Evolutionary conservation across 2,113 vertebrate genomes (phyloP).

Genomic region (Rhagologus leucostigma): DNA sequence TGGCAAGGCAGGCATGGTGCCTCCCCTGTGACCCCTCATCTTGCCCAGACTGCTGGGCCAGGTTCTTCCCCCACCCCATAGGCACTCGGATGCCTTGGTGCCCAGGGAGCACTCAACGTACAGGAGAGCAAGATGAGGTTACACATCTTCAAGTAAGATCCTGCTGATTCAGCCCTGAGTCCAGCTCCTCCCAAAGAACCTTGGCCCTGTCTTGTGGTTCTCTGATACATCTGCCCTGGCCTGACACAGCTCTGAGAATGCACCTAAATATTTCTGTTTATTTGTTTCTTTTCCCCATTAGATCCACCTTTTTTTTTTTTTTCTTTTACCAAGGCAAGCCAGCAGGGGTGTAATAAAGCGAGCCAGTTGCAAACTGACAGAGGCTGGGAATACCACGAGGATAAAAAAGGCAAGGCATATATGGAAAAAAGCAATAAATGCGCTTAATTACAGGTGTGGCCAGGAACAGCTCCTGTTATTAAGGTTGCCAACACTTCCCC

Average conservation of each 20-base stretch:
- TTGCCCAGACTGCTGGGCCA: not conserved
- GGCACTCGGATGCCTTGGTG: not conserved
- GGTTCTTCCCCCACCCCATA: not conserved
- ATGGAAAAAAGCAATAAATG: conserved; percentile 39
- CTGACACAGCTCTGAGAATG: not conserved
- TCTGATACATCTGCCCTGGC: not conserved
- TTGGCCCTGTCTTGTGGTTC: not conserved
- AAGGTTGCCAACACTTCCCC: not conserved
- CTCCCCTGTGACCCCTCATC: not conserved
- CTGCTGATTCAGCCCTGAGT: not conserved
- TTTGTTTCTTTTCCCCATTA: not conserved
- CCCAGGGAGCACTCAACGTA: not conserved
- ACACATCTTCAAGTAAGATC: not conserved
- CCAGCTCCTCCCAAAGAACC: not conserved
- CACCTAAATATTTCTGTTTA: not conserved
- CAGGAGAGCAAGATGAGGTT: not conserved
- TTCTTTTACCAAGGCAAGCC: not conserved
- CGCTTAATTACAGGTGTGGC: conserved; percentile 30
- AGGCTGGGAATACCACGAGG: not conserved
- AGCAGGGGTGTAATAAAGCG: not conserved
- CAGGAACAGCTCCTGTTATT: conserved; percentile 21
- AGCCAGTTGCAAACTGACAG: not conserved
- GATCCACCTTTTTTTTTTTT: not conserved
- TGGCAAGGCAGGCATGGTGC: not conserved
- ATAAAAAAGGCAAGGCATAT: not conserved